Base-by-base conservation (phyloP, 2,113 vertebrate species). In the Prochilodus magdalenae region DNA sequence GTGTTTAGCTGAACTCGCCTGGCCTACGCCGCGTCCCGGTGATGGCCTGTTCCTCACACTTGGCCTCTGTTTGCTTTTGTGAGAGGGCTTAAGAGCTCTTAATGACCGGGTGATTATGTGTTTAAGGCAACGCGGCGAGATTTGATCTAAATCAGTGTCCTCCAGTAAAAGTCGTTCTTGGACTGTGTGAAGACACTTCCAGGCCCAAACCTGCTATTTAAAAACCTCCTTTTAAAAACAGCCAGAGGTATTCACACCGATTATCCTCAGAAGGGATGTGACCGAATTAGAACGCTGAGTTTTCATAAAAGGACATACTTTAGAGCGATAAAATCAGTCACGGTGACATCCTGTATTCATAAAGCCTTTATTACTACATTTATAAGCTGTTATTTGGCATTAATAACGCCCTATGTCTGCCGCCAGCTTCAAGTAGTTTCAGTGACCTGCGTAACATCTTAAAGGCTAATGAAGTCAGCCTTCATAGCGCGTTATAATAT, bases 91-190 rank as follows among this genome's bases (percentile, higher is more conserved):
- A 82, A 85, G 75, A 82, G 84, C 80, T 82, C 36, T 66, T 74
- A 77, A 85, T 82, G 75, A 82, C 75, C 27, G 27, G 29, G 40
- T 78, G 75, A 85, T 77, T 85, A 60, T 82, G 75, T 79, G 40
- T 82, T 85, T 82, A 85, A 81, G 62, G 79, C 40, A 73, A 77
- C 71, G 69, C 12, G 69, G 74, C 60, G 47, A 74, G 83, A 73
- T 73, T 73, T 66, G 73, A 84, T 84, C 79, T 85, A 73, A 81
- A 78, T 81, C 79, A 77, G 74, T 71, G 59, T 77, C 75, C 75
- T 80, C 27, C 51, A 73, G 74, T 72, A 44, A 44, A 44, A 44
- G 40, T 44, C 15, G 83, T 77, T 63, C 79, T 81, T 55, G 59
- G 59, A 74, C 65, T 53, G 63, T 29, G 51, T 13, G 22, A 73